phyloP scores from a whole-genome alignment of 1,140 invertebrate species.

The Anoplolepis gracilipes region DNA sequence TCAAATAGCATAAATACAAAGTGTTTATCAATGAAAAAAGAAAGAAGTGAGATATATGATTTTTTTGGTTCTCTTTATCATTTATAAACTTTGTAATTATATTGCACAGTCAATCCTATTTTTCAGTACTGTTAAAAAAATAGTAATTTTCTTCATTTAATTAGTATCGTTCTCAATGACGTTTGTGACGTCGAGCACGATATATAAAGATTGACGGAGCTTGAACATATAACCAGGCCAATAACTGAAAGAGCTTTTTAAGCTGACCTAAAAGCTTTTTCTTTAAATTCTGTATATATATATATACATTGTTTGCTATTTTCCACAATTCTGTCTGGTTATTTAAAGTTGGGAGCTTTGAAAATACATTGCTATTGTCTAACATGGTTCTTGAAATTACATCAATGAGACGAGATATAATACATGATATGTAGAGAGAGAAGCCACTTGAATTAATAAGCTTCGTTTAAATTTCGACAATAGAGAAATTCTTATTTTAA shows the following conservation, averaged over 20 bases:
- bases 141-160: constrained; percentile 37
- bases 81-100: background rate
- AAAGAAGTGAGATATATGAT: background rate
- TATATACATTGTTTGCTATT: constrained; percentile 12
- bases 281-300: constrained; percentile 27
- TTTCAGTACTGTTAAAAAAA: constrained; percentile 17
- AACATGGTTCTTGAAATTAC: background rate
- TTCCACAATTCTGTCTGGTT: constrained; percentile 23
- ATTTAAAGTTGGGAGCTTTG: constrained; percentile 20
- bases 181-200: constrained; percentile 18
- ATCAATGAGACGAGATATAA: background rate
- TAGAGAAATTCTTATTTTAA: background rate
- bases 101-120: background rate
- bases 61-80: background rate
- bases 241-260: constrained; percentile 46
- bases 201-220: constrained; percentile 31
- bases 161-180: constrained; percentile 8
- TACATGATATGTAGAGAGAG: constrained; percentile 1
- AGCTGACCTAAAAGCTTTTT: constrained; percentile 46
- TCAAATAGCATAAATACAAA: too few species aligned
- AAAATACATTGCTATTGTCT: constrained; percentile 6
- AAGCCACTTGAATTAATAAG: background rate
- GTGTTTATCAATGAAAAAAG: background rate
- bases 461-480: background rate
- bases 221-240: constrained; percentile 34